Base-by-base conservation (phyloP, 2,113 vertebrate species). In the Mobula birostris region DNA sequence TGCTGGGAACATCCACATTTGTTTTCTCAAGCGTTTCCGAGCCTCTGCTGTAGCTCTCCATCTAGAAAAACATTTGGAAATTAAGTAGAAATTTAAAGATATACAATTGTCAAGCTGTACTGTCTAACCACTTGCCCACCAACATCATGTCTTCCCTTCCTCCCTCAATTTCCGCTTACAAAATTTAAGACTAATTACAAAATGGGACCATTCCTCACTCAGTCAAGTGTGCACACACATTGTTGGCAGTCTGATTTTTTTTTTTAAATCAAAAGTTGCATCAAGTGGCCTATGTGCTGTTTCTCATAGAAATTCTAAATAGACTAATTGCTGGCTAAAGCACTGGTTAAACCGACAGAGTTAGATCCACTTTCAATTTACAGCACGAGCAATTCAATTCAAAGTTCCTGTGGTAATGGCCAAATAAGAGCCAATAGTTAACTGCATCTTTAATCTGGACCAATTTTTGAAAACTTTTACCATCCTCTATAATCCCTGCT, bases 1-100 rank as follows among this genome's bases (percentile, higher is more conserved):
- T 0, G 99, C 99, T n/a, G 99, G 99, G 95, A 99, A 99, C 0
- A 97, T 98, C 94, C 98, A 97, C 99, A 99, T 99, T 95, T 99
- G 98, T 94, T 97, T 96, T 95, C 98, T 98, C 94, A 99, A 94
- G 95, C 98, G 98, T 32, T 97, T 97, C 27, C 98, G 97, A 17
- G 98, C 97, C 1, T 97, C 96, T 0, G 98, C 98, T 74, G 98
- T 98, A 9, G 99, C 98, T 36, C 97, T 97, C 99, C 99, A 99
- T 96, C 98, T 97, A 80, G 79, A 90, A 94, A 1, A 94, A 6
- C n/a, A 68, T 90, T 66, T 66, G 27, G 61, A 58, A 85, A 85
- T 56, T 17, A 90, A 63, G 61, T 66, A 87, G 11, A 17, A 29
- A 15, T 66, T 66, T n/a, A 66, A 90, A 63, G 27, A 83, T 63